These are phyloP conservation scores for Phoxinus dragarum DNA, from an alignment of 2,797 vertebrate genomes.

Conservation along the genomic window DNA sequence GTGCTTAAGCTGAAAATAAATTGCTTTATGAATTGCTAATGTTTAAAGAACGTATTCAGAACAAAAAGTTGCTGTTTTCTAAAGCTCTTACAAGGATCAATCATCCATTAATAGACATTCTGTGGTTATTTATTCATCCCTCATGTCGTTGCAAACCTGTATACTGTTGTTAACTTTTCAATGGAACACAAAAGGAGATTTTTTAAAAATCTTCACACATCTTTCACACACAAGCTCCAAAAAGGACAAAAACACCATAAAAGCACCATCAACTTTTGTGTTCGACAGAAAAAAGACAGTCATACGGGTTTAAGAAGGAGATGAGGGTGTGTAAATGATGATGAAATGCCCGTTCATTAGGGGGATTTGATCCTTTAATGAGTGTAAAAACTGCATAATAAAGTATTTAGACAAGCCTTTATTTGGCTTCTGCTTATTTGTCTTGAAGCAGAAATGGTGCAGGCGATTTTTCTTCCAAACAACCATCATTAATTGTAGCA, in stretches of 20 bases:
- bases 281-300: background rate
- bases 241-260: background rate
- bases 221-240: background rate
- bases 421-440: background rate
- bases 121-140: background rate
- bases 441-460: constrained; percentile 21
- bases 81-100: background rate
- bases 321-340: constrained; percentile 7
- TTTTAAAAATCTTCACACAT: background rate
- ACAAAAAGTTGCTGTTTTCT: background rate
- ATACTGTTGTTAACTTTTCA: background rate
- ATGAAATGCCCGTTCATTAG: background rate
- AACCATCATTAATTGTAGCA: constrained; percentile 4
- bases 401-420: background rate
- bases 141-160: background rate
- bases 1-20: background rate
- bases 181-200: background rate
- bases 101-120: background rate
- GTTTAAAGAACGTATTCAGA: background rate
- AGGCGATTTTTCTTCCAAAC: background rate
- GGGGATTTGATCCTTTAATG: background rate
- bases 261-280: background rate
- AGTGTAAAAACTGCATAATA: background rate
- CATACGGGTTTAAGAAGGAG: background rate
- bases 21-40: constrained; percentile 16